Percentiles rank a stretch among this genome's conserved stretches.
phyloP scores from a whole-genome alignment of 2,888 invertebrate genomes.

The Tuta absoluta region DNA sequence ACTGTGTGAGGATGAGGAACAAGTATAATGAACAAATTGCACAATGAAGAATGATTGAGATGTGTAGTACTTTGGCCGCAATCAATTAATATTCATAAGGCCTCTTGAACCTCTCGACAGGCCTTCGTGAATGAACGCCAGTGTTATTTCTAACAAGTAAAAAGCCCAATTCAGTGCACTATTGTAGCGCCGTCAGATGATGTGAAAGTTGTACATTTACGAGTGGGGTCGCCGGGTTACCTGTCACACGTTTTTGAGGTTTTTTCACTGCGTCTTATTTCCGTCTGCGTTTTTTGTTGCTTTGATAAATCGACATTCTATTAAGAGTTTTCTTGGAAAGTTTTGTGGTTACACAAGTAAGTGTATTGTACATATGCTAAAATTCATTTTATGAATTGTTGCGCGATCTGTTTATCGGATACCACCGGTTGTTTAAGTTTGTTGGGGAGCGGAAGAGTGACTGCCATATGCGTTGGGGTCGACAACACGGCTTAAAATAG shows the following conservation, averaged over 20 bases:
- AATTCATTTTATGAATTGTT: not conserved
- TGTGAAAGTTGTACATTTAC: slow-evolving; percentile 54
- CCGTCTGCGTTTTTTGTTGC: slow-evolving; percentile 46
- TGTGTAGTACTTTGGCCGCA: slow-evolving; percentile 43
- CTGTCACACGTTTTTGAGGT: slow-evolving; percentile 48
- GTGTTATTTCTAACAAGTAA: slow-evolving; percentile 43
- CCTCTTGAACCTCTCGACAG: slow-evolving; percentile 35
- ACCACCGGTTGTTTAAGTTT: slow-evolving; percentile 32
- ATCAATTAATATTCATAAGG: slow-evolving; percentile 48
- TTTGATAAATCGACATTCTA: slow-evolving; percentile 51
- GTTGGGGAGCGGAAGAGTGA: slow-evolving; percentile 50
- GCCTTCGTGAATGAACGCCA: slow-evolving; percentile 38
- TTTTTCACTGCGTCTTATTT: slow-evolving; percentile 47
- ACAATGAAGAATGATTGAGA: slow-evolving; percentile 52
- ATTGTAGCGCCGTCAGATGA: slow-evolving; percentile 46
- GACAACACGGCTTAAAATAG: slow-evolving; percentile 68
- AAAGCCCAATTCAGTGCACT: slow-evolving; percentile 51
- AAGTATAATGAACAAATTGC: slow-evolving; percentile 47
- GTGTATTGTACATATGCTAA: too few species aligned
- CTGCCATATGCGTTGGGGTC: slow-evolving; percentile 55
- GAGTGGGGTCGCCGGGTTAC: slow-evolving; percentile 59
- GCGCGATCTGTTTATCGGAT: not conserved
- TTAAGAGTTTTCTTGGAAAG: slow-evolving; percentile 31
- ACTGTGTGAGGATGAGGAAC: not conserved
- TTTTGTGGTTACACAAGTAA: slow-evolving; percentile 5